Conservation (phyloP, 2,797 vertebrate genomes). For the Chloroceryle amazona region DNA sequence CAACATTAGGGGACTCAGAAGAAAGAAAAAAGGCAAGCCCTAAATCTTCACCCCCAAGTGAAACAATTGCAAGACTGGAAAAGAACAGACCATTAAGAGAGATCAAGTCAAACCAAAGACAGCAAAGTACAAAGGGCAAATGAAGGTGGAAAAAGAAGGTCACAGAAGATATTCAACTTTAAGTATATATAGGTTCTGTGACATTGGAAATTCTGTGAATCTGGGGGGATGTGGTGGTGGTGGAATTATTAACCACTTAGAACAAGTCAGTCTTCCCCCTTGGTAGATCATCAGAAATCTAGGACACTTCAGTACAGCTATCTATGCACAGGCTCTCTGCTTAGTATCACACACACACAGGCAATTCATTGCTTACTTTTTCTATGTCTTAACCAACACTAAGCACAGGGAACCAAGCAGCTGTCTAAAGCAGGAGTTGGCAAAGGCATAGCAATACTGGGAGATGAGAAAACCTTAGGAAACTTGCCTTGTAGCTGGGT, state of each 20-base stretch:
- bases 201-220: constrained; percentile 24
- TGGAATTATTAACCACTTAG: constrained; percentile 29
- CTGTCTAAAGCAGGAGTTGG: background rate
- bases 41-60: background rate
- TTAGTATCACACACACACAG: background rate
- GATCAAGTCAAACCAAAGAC: background rate
- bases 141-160: constrained; percentile 34
- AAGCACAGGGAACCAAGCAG: background rate
- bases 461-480: background rate
- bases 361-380: background rate
- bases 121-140: background rate
- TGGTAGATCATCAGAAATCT: constrained; percentile 10
- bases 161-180: background rate
- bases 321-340: background rate
- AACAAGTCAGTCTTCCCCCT: background rate
- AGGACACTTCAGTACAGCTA: background rate
- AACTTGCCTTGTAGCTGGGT: background rate
- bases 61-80: background rate
- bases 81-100: background rate
- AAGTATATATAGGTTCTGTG: constrained; percentile 25
- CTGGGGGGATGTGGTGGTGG: background rate
- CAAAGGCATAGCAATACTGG: background rate
- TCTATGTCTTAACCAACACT: background rate
- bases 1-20: background rate
- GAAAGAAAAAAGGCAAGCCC: background rate